Evolutionary conservation across 1,140 invertebrate species (phyloP).

Genomic region (Acromyrmex heyeri): DNA sequence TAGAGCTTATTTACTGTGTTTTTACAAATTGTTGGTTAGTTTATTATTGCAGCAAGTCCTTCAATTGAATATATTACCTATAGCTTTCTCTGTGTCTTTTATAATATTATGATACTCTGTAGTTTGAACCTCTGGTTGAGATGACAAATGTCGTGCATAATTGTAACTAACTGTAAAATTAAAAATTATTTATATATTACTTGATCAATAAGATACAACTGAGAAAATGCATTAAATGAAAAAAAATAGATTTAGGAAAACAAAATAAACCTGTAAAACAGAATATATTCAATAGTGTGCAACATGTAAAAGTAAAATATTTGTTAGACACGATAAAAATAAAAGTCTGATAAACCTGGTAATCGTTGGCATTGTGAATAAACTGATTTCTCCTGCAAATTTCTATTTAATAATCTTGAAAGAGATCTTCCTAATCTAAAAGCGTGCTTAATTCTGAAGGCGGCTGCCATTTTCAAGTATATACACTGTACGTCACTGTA

Average conservation of each 20-base stretch:
- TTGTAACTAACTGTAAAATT: conserved; percentile 64
- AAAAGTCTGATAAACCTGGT: conserved; percentile 62
- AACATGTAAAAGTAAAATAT: conserved; percentile 13
- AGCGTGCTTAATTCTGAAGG: conserved; percentile 66
- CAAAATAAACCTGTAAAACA: neutral
- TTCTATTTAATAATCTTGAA: conserved; percentile 68
- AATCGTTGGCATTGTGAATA: conserved; percentile 61
- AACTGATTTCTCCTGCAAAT: conserved; percentile 61
- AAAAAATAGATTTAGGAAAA: neutral
- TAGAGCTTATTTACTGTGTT: too few relatives aligned
- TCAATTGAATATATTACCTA: conserved; percentile 81
- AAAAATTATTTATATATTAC: conserved; percentile 30
- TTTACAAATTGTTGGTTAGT: too few relatives aligned
- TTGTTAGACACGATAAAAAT: neutral
- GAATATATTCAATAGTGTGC: neutral
- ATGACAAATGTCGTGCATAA: conserved; percentile 76
- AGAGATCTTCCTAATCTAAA: conserved; percentile 75
- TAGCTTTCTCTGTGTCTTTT: conserved; percentile 87
- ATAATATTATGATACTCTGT: conserved; percentile 87
- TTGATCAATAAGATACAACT: neutral
- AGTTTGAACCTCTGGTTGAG: conserved; percentile 77
- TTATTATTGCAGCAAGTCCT: too few relatives aligned
- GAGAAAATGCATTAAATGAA: neutral
- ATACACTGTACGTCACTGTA: too few relatives aligned
- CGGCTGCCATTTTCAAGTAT: conserved; percentile 68